Evolutionary conservation across 2,888 invertebrate species (phyloP), one percentile per base, ranked within the genome.

Genomic region (Sceliomorpha sp.): DNA sequence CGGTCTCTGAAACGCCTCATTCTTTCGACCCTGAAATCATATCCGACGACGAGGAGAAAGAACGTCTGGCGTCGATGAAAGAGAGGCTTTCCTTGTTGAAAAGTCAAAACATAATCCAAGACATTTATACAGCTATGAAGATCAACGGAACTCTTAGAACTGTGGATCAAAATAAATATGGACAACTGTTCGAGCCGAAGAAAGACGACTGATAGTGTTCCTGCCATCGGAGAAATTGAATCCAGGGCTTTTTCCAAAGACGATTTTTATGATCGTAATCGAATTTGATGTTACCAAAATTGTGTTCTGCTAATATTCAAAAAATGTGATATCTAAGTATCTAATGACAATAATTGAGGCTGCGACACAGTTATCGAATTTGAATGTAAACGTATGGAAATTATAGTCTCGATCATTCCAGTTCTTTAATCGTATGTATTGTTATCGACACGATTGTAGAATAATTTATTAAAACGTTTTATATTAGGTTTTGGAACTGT

Each of bases 11-110:
- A 9, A 64, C 89, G 88, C 70, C 89, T 83, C 88, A 90, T 78
- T 92, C 92, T 0, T 93, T 91, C 82, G 91, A 92, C 76, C 93
- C 93, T 0, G 92, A 92, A 77, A 90, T 90, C n/a, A 92, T 94
- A 76, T 89, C 92, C 63, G 91, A 92, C 83, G 88, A 92, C 7
- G 95, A 95, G 79, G 95, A 95, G 82, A 91, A 93, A 10, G 92
- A 95, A 78, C 90, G 94, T 1, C 84, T 92, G 39, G 91, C 91
- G 72, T 87, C 90, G 63, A 83, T 94, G 68, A 92, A 92, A 5
- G 93, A 94, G 82, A 88, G 94, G 36, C 93, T 94, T 78, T 92
- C 92, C 83, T 88, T 94, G 42, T 90, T 94, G 12, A 89, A 92
- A 48, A 94, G 93, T 83, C 92, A 92, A 73, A 93, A 94, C 31